A percentile compares a stretch with the other conserved stretches of the same genome.
Conservation (phyloP, 2,888 invertebrate genomes). For the Epirrhoe alternata region DNA sequence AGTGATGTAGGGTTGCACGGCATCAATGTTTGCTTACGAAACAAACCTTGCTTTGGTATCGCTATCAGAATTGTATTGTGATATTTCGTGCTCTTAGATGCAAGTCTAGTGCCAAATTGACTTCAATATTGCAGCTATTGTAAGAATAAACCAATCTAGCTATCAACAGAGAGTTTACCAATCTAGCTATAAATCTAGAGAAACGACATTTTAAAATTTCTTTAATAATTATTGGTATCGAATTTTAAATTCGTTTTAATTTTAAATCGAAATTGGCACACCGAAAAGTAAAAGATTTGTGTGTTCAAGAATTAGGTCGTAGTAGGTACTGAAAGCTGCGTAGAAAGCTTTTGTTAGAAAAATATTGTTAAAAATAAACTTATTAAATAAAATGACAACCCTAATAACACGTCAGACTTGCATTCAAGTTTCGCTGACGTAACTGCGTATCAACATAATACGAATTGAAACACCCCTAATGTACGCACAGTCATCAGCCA, state of each 20-base stretch:
- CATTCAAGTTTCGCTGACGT: conserved; percentile 36
- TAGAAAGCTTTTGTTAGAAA: background rate
- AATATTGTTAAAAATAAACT: background rate
- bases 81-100: background rate
- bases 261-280: no score
- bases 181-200: no score
- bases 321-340: no score
- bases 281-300: no score
- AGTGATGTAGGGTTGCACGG: conserved; percentile 21
- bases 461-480: conserved; percentile 33
- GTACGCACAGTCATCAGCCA: conserved; percentile 26
- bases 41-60: background rate
- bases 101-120: background rate
- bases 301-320: no score
- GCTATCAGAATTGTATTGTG: background rate
- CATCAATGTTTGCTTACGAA: background rate
- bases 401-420: conserved; percentile 24
- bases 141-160: background rate
- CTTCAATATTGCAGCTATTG: background rate
- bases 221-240: no score
- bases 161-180: background rate
- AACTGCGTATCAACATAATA: conserved; percentile 30
- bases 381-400: conserved; percentile 13
- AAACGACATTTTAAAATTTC: no score
- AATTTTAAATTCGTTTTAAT: no score